Evolutionary conservation across 2,113 vertebrate genomes (phyloP).

Genomic region (Mystacornis crossleyi): DNA sequence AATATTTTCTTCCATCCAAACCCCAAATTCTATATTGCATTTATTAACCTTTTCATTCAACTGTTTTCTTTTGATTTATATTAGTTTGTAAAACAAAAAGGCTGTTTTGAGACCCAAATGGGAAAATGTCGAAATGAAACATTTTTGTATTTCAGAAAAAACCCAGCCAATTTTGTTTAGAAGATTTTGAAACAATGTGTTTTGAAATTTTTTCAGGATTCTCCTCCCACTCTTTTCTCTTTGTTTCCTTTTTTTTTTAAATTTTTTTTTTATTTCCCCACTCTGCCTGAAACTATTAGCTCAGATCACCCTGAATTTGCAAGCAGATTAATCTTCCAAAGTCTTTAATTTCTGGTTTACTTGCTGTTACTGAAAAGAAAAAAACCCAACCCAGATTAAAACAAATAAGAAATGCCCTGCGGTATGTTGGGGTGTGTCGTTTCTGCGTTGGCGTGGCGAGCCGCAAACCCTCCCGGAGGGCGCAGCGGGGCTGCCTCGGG

Average conservation of each 20-base stretch:
- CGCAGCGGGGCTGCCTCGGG: too few relatives aligned
- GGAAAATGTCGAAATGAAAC: slow-evolving; percentile 25
- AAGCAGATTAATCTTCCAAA: neutral
- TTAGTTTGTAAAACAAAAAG: neutral
- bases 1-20: slow-evolving; percentile 9
- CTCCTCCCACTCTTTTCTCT: slow-evolving; percentile 11
- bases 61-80: slow-evolving; percentile 31
- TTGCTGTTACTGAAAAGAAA: neutral
- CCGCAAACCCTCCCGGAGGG: too few relatives aligned
- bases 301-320: neutral
- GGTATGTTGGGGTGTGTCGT: too few relatives aligned
- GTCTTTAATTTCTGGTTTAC: neutral
- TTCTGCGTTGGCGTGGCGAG: too few relatives aligned
- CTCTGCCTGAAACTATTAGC: neutral
- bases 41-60: slow-evolving; percentile 49
- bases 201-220: slow-evolving; percentile 38
- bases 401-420: neutral
- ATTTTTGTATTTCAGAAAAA: slow-evolving; percentile 32
- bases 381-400: neutral
- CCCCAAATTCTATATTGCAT: neutral
- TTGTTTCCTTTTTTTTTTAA: neutral
- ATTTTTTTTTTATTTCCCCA: neutral
- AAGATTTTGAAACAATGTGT: slow-evolving; percentile 59
- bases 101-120: neutral
- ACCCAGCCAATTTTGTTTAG: slow-evolving; percentile 17